Base-by-base conservation (phyloP, 2,888 invertebrate species). In the Muschampia plurimacula region DNA sequence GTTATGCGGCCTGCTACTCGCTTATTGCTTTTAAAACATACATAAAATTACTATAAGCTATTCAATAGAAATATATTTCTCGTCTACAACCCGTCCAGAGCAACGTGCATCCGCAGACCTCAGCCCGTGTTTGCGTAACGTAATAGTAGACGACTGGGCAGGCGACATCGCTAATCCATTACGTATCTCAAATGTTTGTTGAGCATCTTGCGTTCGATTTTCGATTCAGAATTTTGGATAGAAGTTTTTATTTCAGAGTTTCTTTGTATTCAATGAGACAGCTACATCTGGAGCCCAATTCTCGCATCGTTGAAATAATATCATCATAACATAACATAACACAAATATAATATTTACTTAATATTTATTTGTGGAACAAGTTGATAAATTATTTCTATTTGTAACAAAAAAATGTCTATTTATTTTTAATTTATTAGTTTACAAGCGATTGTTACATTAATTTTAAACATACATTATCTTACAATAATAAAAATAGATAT, bases 151-250 rank as follows among this genome's bases (percentile, higher is more conserved):
- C 46, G 71, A 55, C 32, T 32, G 55, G 28, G 55, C 57, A 22
- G 57, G 32, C 74, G 65, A 79, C 78, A 79, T 63, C 74, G 77
- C 74, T 77, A 77, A 76, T 78, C 79, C 79, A 79, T 79, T 79
- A 79, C 75, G 74, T 74, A 68, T 69, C 46, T 66, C 77, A 75
- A 79, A 78, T 78, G 75, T 79, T 79, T 79, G 77, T 72, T 67
- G 63, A 74, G 73, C 72, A 74, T 67, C 73, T 71, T 74, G 74
- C 64, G 66, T 10, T 62, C 60, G 71, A 69, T 75, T 75, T 73
- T 69, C 67, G 74, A 74, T 73, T 74, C 67, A 62, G 75, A 71
- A 52, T 70, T 72, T 69, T 59, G 59, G 13, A 28, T 59, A 57
- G 15, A 57, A 28, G 6, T 52, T 3, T 15, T 52, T 46, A 9